Base-by-base conservation (phyloP, 2,797 vertebrate genomes). In the Podargus strigoides region DNA sequence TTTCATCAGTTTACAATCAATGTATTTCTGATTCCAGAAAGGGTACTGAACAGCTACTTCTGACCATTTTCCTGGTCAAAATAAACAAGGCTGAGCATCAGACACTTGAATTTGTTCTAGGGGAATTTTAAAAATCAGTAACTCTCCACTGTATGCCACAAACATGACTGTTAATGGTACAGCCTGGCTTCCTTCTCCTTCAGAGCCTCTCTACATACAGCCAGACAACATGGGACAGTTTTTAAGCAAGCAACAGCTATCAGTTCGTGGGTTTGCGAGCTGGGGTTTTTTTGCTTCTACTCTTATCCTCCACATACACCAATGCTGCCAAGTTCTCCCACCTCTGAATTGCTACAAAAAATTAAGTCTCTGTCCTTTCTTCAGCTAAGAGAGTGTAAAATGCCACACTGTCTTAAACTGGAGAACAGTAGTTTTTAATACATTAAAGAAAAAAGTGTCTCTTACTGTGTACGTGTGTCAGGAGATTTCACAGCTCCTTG, bases 281-380 rank as follows among this genome's bases (percentile, higher is more conserved):
- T n/a, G 7, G 16, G 10, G 0, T 0, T 1, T 0, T 1, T 69
- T 70, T 14, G 15, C n/a, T 23, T 55, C n/a, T 66, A 10, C 42
- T 64, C 10, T 72, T 66, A 77, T 16, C 15, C 8, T 50, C 32
- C 32, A 76, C 9, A 76, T 60, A 5, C 0, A 7, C 10, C 69
- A 85, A 66, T 6, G 7, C 32, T 66, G 41, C 15, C 16, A 69
- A 67, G 41, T 52, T 62, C 12, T 28, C 42, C 55, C 28, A 52
- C 9, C 18, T 73, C n/a, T 82, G 63, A 92, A 69, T 12, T 62
- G 11, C 19, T 41, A 36, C 7, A 87, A 85, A 85, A 75, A n/a
- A n/a, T n/a, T n/a, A n/a, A 78, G 37, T 49, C 37, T 20, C 23
- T 69, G 27, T 22, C 39, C 7, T 4, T 63, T 63, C 4, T 73